A percentile compares a stretch with the other conserved stretches of the same genome.
Evolutionary conservation across 2,113 vertebrate genomes (phyloP).

Genomic region (Pristiophorus japonicus): DNA sequence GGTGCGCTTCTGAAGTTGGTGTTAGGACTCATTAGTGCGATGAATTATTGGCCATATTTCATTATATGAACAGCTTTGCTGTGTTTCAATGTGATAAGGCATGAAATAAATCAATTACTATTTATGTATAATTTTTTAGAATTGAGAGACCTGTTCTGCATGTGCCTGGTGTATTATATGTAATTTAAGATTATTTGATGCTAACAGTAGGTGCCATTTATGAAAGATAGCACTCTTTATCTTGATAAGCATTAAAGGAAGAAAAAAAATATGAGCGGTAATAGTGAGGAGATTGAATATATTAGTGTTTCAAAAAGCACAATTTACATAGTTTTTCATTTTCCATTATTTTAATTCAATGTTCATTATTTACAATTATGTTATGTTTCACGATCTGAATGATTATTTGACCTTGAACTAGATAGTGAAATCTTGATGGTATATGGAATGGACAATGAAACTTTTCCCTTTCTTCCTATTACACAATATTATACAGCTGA

Average conservation of each 20-base stretch:
- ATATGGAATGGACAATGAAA: not conserved
- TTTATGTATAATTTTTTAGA: constrained; percentile 9
- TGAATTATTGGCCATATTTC: constrained; percentile 8
- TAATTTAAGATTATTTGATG: not conserved
- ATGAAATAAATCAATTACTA: not conserved
- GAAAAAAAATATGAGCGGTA: not conserved
- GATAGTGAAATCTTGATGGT: not conserved
- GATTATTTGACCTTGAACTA: not conserved
- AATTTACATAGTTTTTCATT: not conserved
- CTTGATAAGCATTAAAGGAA: not conserved
- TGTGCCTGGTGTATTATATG: not conserved
- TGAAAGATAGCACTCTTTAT: not conserved
- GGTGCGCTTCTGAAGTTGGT: not conserved
- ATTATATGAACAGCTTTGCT: not conserved
- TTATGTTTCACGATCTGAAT: not conserved
- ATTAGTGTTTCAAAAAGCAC: too few species aligned
- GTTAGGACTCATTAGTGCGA: constrained; percentile 2
- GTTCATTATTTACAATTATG: not conserved
- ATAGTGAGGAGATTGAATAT: not conserved
- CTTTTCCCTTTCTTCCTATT: not conserved
- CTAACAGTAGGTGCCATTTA: not conserved
- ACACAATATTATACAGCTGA: not conserved
- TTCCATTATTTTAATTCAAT: not conserved
- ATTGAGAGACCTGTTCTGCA: not conserved
- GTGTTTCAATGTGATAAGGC: constrained; percentile 1